Evolutionary conservation across 2,113 vertebrate species (phyloP).

Genomic region (Plectropomus leopardus): DNA sequence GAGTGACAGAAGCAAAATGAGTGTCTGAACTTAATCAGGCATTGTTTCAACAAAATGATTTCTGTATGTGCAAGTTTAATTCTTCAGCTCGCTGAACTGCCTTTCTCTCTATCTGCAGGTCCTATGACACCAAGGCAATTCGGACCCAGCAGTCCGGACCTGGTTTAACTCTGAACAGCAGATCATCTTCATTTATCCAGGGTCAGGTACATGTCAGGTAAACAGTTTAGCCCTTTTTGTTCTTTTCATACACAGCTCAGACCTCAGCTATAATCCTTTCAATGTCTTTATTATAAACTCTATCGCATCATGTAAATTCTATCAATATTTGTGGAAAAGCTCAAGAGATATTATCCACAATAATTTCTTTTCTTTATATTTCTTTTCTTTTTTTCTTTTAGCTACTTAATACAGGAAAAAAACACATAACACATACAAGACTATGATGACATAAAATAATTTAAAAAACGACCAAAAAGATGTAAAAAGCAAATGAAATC

Average conservation of each 20-base stretch:
- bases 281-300: not conserved
- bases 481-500: too few species aligned
- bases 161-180: slow-evolving; percentile 45
- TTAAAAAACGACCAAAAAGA: too few species aligned
- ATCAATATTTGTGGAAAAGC: not conserved
- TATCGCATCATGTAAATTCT: not conserved
- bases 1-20: slow-evolving; percentile 48
- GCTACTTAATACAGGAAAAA: too few species aligned
- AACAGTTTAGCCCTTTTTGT: not conserved
- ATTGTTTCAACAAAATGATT: slow-evolving; percentile 27
- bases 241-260: not conserved
- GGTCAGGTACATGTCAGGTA: slow-evolving; percentile 75
- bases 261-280: not conserved
- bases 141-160: not conserved
- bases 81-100: slow-evolving; percentile 27
- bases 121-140: slow-evolving; percentile 27
- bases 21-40: slow-evolving; percentile 43
- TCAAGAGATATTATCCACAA: not conserved
- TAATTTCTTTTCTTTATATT: not conserved
- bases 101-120: slow-evolving; percentile 53
- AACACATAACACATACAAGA: too few species aligned
- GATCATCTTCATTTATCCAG: slow-evolving; percentile 56
- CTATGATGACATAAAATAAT: too few species aligned
- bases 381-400: too few species aligned
- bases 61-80: slow-evolving; percentile 22